Base-by-base conservation (phyloP, 2,888 invertebrate genomes). In the Conops quadrifasciatus region DNA sequence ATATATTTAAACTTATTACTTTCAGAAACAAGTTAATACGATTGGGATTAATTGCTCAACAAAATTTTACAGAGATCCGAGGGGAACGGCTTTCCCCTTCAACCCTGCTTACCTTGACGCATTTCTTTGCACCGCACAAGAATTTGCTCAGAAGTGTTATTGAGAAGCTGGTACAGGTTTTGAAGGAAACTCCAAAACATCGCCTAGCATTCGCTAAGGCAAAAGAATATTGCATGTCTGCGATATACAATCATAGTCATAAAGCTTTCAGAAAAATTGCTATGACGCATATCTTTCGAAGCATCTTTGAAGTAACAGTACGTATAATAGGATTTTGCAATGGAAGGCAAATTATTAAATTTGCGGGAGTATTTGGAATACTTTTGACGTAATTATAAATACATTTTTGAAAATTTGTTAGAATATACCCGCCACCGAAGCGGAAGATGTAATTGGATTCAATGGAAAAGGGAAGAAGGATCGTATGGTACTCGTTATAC, bases 71-170 rank as follows among this genome's bases (percentile, higher is more conserved):
- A 75, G 87, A 89, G 73, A 88, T 88, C 77, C 85, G 85, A 21
- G 78, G 80, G 0, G 83, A 83, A 1, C 84, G 86, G 53, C 84
- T 87, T 51, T 83, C 85, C 63, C 84, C 83, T 47, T 87, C 88
- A 0, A 87, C 87, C 70, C 80, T 92, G 59, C 79, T 92, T n/a
- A 91, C 90, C 77, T 81, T 93, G 66, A 87, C 89, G 1, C 86
- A 90, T 64, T 94, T 92, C 82, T 91, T 87, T 79, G 85, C 87
- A 1, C 87, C 88, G 73, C 86, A 92, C 53, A 88, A 89, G 74
- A 85, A 85, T 1, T 88, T 88, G 73, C 88, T 90, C 2, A 76
- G 80, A 43, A 71, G 73, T n/a, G 71, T 81, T n/a, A 78, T 85
- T 2, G 85, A 83, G 49, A 81, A 78, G 49, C 66, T 84, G 2